Evolutionary conservation across 1,140 invertebrate species (phyloP).

Genomic region (Lasioglossum albipes): DNA sequence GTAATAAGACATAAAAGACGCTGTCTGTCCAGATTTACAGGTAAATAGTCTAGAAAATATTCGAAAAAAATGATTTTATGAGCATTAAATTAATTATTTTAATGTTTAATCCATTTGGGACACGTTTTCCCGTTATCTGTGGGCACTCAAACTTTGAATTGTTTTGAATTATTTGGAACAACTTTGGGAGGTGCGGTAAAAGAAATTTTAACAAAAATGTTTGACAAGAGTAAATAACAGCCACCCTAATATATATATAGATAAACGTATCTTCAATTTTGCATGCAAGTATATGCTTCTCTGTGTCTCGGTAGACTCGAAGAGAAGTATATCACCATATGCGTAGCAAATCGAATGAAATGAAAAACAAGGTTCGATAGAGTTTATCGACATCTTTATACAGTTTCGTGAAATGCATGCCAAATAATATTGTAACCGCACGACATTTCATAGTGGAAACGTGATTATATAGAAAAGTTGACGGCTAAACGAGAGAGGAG

Average conservation of each 20-base stretch:
- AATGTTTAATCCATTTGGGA: too few relatives aligned
- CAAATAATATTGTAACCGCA: slow-evolving; percentile 17
- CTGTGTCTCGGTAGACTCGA: neutral
- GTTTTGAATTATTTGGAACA: too few relatives aligned
- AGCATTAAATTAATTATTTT: too few relatives aligned
- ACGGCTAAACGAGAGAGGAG: neutral
- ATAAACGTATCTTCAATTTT: slow-evolving; percentile 8
- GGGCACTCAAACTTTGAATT: too few relatives aligned
- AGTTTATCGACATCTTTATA: slow-evolving; percentile 18
- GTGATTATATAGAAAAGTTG: slow-evolving; percentile 9
- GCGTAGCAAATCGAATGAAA: slow-evolving; percentile 27
- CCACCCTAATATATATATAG: neutral
- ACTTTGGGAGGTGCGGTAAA: too few relatives aligned
- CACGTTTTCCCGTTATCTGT: too few relatives aligned
- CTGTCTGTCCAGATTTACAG: too few relatives aligned
- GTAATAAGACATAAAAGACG: too few relatives aligned
- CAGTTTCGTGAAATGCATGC: slow-evolving; percentile 38
- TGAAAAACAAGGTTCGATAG: slow-evolving; percentile 41
- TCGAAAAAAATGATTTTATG: too few relatives aligned
- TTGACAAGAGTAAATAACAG: too few relatives aligned
- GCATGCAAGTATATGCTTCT: slow-evolving; percentile 47
- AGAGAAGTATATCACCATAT: neutral
- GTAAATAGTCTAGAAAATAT: too few relatives aligned
- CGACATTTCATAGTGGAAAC: neutral
- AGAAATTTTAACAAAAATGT: too few relatives aligned